Conservation (phyloP, 1,140 invertebrate genomes). For the Drosophila nebulosa region DNA sequence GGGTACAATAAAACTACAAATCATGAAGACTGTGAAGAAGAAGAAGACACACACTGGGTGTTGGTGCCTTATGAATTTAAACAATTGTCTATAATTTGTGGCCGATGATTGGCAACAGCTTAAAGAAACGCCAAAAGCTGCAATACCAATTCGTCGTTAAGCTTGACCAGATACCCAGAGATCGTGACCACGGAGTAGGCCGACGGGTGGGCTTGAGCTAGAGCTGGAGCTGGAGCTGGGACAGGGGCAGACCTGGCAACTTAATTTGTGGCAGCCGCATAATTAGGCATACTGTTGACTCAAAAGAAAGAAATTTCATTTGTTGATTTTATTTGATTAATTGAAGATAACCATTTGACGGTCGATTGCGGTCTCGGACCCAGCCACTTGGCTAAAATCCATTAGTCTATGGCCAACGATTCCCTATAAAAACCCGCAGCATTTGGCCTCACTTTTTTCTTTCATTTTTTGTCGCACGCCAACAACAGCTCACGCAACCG, state of each 20-base stretch:
- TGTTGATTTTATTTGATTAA: not conserved
- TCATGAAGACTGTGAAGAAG: not conserved
- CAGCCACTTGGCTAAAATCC: constrained; percentile 22
- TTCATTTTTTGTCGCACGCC: constrained; percentile 52
- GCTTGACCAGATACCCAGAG: constrained; percentile 40
- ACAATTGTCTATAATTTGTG: constrained; percentile 73
- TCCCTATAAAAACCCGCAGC: constrained; percentile 15
- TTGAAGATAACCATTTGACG: constrained; percentile 32
- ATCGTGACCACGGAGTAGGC: constrained; percentile 32
- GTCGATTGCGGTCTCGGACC: constrained; percentile 61
- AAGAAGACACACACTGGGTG: constrained; percentile 29
- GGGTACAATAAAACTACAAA: not conserved
- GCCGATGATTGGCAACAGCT: constrained; percentile 57
- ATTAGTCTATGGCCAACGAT: constrained; percentile 60
- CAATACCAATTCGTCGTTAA: constrained; percentile 14
- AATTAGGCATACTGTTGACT: constrained; percentile 51
- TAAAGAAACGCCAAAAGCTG: constrained; percentile 15
- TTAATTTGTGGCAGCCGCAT: constrained; percentile 58
- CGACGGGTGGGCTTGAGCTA: constrained; percentile 27
- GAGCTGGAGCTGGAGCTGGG: not conserved
- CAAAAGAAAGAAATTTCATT: constrained; percentile 14
- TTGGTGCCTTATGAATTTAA: constrained; percentile 60
- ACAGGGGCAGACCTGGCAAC: constrained; percentile 21
- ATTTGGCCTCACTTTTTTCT: constrained; percentile 12
- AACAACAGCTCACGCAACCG: constrained; percentile 39